Conservation (phyloP, 2,113 vertebrate species). For the Paedocypris sp. region DNA sequence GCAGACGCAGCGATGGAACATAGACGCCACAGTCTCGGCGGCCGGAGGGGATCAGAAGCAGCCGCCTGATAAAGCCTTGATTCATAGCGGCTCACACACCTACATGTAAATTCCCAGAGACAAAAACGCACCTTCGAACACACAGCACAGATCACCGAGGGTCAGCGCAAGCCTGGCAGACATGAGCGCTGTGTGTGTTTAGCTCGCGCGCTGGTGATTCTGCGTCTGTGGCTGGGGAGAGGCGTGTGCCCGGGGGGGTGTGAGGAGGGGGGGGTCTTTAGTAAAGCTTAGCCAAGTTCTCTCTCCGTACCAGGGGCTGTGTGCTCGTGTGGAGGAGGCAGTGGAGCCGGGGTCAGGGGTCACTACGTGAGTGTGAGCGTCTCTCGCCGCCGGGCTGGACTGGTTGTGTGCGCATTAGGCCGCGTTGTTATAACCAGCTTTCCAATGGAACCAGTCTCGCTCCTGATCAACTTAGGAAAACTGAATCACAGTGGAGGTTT, state of each 20-base stretch:
- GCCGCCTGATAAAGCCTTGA: slow-evolving; percentile 34
- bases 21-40: slow-evolving; percentile 27
- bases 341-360: slow-evolving; percentile 54
- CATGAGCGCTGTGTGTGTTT: slow-evolving; percentile 26
- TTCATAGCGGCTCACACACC: slow-evolving; percentile 28
- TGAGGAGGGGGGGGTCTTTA: slow-evolving; percentile 34
- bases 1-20: slow-evolving; percentile 28
- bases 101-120: slow-evolving; percentile 12
- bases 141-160: slow-evolving; percentile 30
- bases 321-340: slow-evolving; percentile 65
- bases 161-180: slow-evolving; percentile 36
- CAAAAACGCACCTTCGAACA: slow-evolving; percentile 1
- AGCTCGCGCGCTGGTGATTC: slow-evolving; percentile 33
- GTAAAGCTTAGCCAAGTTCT: slow-evolving; percentile 33
- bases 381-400: slow-evolving; percentile 32
- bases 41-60: slow-evolving; percentile 36
- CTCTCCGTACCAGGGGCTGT: slow-evolving; percentile 45
- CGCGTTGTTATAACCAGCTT: slow-evolving; percentile 13
- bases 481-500: too few relatives aligned
- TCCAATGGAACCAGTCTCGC: not conserved
- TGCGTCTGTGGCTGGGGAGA: slow-evolving; percentile 26
- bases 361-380: slow-evolving; percentile 47
- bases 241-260: slow-evolving; percentile 35
- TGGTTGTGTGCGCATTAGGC: slow-evolving; percentile 38
- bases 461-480: too few relatives aligned